These are phyloP conservation scores for Micoletzkya japonica DNA, from an alignment of 2,888 invertebrate species.

Conservation along the genomic window DNA sequence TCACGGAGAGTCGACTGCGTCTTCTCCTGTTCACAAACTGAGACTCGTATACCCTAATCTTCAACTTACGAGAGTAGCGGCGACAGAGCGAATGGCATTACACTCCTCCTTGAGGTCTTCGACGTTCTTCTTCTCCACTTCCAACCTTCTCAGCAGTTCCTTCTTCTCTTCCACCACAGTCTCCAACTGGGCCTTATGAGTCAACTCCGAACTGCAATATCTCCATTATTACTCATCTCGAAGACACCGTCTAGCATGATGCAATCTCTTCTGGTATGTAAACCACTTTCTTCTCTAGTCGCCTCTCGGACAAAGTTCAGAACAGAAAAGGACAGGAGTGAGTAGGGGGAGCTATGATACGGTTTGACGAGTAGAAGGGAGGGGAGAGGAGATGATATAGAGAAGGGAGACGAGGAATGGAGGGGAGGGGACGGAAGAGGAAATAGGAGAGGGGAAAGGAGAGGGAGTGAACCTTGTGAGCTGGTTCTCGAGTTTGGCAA, in stretches of 20 bases:
- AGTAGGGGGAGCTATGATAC: too few species aligned
- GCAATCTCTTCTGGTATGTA: too few species aligned
- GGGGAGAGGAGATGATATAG: background rate
- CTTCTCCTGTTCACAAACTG: constrained; percentile 2
- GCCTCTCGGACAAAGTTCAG: constrained; percentile 24
- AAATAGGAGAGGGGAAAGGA: background rate
- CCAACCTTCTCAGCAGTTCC: constrained; percentile 19
- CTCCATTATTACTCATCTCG: constrained; percentile 14
- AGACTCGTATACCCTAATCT: background rate
- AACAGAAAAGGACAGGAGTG: background rate
- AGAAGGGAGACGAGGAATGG: background rate
- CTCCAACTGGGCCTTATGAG: constrained; percentile 29
- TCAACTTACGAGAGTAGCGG: constrained; percentile 17
- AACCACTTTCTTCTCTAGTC: background rate
- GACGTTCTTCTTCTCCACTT: constrained; percentile 8
- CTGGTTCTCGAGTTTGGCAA: constrained; percentile 21
- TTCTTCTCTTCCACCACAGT: constrained; percentile 29
- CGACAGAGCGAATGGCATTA: constrained; percentile 26
- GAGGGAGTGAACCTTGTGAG: background rate
- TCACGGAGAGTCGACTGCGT: constrained; percentile 22
- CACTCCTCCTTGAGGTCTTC: constrained; percentile 19
- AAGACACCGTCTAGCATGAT: background rate
- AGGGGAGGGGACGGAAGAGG: background rate
- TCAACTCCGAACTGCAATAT: constrained; percentile 6
- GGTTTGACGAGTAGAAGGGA: too few species aligned